Base-by-base conservation (phyloP, 92 coral and sea anemone species). In the Chrysogorgia sp. region DNA sequence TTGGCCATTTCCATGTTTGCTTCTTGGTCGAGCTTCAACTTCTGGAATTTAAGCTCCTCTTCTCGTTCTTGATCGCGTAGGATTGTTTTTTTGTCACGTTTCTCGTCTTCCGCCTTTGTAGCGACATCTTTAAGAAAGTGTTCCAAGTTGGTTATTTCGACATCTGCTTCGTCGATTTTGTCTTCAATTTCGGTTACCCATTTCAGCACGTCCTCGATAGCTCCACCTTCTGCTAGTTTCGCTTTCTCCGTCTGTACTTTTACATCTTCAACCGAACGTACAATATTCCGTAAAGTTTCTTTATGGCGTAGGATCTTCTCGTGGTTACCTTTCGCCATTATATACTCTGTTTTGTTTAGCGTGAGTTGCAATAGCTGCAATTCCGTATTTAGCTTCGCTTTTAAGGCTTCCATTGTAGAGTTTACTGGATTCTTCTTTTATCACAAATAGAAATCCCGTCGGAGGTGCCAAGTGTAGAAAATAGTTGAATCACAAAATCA, bases 381-480 rank as follows among this genome's bases (percentile, higher is more conserved):
- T 22, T 84, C 80, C 10, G 77, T 50, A 10, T 84, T 37, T 0
- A 77, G 69, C 56, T 79, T 68, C 31, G 74, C 74, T 34, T 77
- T 56, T 53, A 37, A 40, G 24, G 22, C 35, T 35, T 72, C 86
- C 67, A 57, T 75, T 21, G 59, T 52, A 17, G 26, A 23, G 21
- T 52, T 52, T 17, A 17, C 59, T 52, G 59, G 59, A 20, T 52
- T 52, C 59, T 17, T 52, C 59, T 52, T 52, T 7, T 52, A 17
- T 17, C 59, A 52, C 21, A 52, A 52, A 17, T 52, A 17, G 17
- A 14, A 33, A 43, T 68, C 71, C 77, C 79, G 77, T 69, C 79
- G 84, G 84, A 80, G 84, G 78, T 80, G 79, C 84, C 84, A 80
- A 2, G 55, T 80, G 79, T 69, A 62, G 77, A 79, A 58, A 80